Conservation (phyloP, 2,888 invertebrate genomes). For the Drosophila anomalata region DNA sequence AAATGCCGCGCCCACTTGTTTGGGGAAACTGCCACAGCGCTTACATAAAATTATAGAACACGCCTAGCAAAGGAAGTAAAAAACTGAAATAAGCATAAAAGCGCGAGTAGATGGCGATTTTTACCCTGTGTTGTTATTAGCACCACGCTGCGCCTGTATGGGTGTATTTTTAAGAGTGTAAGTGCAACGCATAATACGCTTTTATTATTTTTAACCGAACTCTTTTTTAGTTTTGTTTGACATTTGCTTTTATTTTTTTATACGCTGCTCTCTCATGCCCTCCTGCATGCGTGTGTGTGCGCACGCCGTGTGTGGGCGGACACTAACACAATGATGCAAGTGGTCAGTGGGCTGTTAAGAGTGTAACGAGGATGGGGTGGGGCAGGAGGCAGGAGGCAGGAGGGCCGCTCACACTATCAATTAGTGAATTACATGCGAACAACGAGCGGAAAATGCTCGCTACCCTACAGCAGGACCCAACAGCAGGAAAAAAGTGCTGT, state of each 20-base stretch:
- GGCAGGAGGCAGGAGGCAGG: constrained; percentile 12
- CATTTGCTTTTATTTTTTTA: constrained; percentile 50
- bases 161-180: constrained; percentile 32
- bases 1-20: constrained; percentile 49
- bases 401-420: constrained; percentile 74
- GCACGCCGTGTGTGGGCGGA: constrained; percentile 32
- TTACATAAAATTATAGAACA: constrained; percentile 53
- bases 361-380: neutral
- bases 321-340: constrained; percentile 74
- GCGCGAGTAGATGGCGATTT: constrained; percentile 42
- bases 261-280: constrained; percentile 9
- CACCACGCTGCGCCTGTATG: constrained; percentile 22
- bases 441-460: constrained; percentile 69
- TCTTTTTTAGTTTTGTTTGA: constrained; percentile 62
- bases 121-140: constrained; percentile 55
- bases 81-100: constrained; percentile 45
- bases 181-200: constrained; percentile 53
- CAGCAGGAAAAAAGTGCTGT: constrained; percentile 19
- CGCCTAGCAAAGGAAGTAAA: constrained; percentile 39
- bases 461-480: constrained; percentile 22
- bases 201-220: constrained; percentile 66
- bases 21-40: constrained; percentile 25
- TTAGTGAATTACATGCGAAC: constrained; percentile 75
- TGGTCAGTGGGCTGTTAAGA: constrained; percentile 42
- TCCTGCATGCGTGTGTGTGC: constrained; percentile 31